phyloP scores from a whole-genome alignment of 2,888 invertebrate species.

The Serripes groenlandicus region DNA sequence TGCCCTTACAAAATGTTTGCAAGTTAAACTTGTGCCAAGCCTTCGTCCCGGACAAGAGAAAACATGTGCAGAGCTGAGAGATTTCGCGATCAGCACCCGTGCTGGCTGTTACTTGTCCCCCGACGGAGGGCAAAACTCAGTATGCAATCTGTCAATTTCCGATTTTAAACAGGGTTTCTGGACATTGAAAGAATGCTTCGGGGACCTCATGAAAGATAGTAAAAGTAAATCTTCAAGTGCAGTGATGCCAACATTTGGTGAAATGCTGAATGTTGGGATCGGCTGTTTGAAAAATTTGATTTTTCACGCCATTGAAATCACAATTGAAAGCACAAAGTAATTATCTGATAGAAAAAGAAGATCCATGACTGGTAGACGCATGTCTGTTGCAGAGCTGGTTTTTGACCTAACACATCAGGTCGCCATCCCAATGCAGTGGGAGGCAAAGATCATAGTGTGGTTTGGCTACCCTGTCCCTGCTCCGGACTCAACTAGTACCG shows the following conservation, averaged over 20 bases:
- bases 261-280: background rate
- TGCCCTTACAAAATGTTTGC: conserved; percentile 54
- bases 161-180: background rate
- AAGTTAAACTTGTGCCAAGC: conserved; percentile 51
- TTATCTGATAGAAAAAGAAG: background rate
- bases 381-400: background rate
- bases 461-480: background rate
- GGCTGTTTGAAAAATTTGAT: too few relatives aligned
- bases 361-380: background rate
- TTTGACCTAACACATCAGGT: background rate
- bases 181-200: background rate
- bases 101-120: conserved; percentile 42
- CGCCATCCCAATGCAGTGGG: background rate
- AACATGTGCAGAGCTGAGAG: conserved; percentile 39
- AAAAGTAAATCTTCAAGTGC: background rate
- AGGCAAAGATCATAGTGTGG: background rate
- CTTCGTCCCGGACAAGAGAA: conserved; percentile 30
- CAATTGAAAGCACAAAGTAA: background rate
- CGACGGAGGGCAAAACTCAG: conserved; percentile 25
- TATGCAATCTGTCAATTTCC: background rate
- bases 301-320: background rate
- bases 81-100: conserved; percentile 34
- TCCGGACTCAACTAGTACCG: background rate
- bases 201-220: background rate
- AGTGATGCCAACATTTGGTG: background rate